phyloP scores from a whole-genome alignment of 1,140 invertebrate species.

The Ostrea edulis region DNA sequence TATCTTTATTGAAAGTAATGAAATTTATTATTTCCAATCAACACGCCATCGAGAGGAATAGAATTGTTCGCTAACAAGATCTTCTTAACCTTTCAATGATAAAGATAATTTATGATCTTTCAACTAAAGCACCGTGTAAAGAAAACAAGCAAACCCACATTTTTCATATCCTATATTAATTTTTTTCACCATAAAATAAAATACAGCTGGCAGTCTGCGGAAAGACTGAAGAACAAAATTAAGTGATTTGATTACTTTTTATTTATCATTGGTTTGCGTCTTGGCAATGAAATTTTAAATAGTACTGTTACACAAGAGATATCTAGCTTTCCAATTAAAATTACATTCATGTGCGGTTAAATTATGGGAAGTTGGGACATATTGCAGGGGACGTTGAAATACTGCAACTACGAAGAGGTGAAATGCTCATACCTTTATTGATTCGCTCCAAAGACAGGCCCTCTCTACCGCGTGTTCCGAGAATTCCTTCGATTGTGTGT shows the following conservation, averaged over 20 bases:
- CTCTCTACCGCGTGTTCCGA: slow-evolving; percentile 38
- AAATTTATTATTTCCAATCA: slow-evolving; percentile 38
- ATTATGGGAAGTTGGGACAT: neutral
- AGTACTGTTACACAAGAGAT: neutral
- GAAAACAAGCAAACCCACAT: neutral
- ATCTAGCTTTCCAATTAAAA: neutral
- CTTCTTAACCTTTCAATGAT: slow-evolving; percentile 24
- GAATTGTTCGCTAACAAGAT: slow-evolving; percentile 29
- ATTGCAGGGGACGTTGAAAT: neutral
- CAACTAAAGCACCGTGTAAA: slow-evolving; percentile 16
- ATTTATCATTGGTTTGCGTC: neutral
- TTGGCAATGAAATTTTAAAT: neutral
- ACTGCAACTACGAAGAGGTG: neutral
- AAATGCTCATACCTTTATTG: slow-evolving; percentile 33
- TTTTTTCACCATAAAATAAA: neutral
- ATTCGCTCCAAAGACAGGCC: slow-evolving; percentile 33
- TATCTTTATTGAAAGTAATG: slow-evolving; percentile 36
- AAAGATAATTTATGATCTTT: slow-evolving; percentile 33
- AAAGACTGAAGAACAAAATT: neutral
- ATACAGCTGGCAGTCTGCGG: neutral
- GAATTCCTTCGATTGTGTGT: slow-evolving; percentile 52
- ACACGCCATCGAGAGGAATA: slow-evolving; percentile 10
- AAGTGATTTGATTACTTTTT: neutral
- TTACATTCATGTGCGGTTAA: neutral
- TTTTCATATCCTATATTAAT: neutral